Evolutionary conservation across 2,888 invertebrate genomes (phyloP).

Genomic region (Galeopsomyia nigrocyanea): DNA sequence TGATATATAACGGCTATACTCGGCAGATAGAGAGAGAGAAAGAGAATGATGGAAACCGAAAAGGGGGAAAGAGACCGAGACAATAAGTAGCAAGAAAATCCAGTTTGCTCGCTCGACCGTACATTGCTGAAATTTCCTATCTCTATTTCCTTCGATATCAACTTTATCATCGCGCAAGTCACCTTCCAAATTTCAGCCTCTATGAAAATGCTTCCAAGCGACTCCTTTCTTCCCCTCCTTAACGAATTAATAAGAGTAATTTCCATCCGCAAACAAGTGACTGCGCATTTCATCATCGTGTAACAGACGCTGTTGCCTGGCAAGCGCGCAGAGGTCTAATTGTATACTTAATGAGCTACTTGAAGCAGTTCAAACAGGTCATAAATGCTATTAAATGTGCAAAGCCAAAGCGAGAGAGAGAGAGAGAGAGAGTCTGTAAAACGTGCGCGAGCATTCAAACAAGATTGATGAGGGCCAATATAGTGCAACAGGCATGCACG

Average conservation of each 20-base stretch:
- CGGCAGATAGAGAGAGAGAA: conserved; percentile 15
- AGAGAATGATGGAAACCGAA: conserved; percentile 7
- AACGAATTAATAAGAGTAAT: too few relatives aligned
- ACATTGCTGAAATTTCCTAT: background rate
- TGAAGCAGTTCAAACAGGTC: conserved; percentile 19
- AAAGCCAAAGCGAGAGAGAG: conserved; percentile 21
- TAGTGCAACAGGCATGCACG: conserved; percentile 37
- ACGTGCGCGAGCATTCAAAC: conserved; percentile 37
- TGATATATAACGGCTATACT: conserved; percentile 42
- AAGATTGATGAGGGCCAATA: conserved; percentile 39
- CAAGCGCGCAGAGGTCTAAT: too few relatives aligned
- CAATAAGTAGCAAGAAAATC: conserved; percentile 32
- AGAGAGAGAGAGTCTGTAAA: conserved; percentile 39
- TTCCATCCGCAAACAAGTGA: conserved; percentile 6
- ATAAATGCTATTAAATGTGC: conserved; percentile 36
- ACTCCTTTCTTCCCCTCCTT: background rate
- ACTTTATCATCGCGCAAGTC: too few relatives aligned
- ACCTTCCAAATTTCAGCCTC: too few relatives aligned
- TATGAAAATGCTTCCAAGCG: too few relatives aligned
- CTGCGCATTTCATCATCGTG: conserved; percentile 12
- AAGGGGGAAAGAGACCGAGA: conserved; percentile 38
- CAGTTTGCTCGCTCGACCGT: background rate
- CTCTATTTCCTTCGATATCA: too few relatives aligned
- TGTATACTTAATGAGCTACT: background rate
- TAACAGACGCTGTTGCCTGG: background rate